Percentiles rank a stretch among this genome's conserved stretches.
Conservation (phyloP, 2,888 invertebrate genomes). For the Eudemis profundana region DNA sequence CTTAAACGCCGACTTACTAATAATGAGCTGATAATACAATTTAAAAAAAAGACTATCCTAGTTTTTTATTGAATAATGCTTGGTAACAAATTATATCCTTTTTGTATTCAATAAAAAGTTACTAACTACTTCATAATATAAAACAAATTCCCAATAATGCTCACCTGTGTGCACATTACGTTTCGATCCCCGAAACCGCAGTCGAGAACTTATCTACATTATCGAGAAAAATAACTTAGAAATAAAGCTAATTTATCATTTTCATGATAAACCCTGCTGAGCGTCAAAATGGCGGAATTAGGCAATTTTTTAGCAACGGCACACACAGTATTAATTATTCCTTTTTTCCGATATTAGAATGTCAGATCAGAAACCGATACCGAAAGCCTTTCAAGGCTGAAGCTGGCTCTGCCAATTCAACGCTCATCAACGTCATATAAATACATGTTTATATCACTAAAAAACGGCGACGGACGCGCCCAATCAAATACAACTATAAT, state of each 20-base stretch:
- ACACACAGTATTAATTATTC: not conserved
- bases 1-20: conserved; percentile 84
- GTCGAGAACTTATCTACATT: conserved; percentile 54
- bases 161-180: conserved; percentile 51
- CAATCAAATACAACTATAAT: conserved; percentile 70
- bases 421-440: conserved; percentile 37
- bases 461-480: conserved; percentile 33
- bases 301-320: not conserved
- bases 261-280: conserved; percentile 68
- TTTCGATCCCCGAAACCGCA: conserved; percentile 46
- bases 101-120: conserved; percentile 82
- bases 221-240: conserved; percentile 79
- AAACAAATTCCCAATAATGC: conserved; percentile 77
- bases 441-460: conserved; percentile 38
- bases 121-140: conserved; percentile 76
- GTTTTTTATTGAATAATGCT: conserved; percentile 83
- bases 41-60: conserved; percentile 81
- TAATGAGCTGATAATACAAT: conserved; percentile 85
- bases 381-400: not conserved
- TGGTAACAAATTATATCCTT: conserved; percentile 84
- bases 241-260: conserved; percentile 79
- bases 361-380: not conserved
- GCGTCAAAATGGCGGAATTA: conserved; percentile 20
- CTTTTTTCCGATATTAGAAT: not conserved
- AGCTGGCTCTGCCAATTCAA: conserved; percentile 7